phyloP scores from a whole-genome alignment of 2,888 invertebrate species.

The Synanthedon vespiformis region DNA sequence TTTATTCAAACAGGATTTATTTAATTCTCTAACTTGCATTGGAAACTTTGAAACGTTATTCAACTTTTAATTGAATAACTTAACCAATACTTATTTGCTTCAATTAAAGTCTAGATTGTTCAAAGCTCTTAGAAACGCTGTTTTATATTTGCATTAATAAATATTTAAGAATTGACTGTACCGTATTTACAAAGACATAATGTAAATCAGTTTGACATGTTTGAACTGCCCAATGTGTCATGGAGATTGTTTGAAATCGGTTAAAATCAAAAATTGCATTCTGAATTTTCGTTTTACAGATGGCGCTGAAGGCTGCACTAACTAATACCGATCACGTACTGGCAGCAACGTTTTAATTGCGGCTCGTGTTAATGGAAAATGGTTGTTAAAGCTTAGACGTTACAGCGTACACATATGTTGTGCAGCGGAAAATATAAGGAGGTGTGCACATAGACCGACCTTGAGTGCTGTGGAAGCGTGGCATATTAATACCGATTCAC shows the following conservation, averaged over 20 bases:
- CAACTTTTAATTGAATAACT: too few species aligned
- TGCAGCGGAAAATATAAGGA: conserved; percentile 13
- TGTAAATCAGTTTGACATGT: neutral
- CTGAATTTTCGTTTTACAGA: conserved; percentile 39
- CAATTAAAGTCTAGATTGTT: too few species aligned
- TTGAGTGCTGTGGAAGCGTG: conserved; percentile 44
- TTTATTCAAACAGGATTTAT: too few species aligned
- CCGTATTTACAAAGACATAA: neutral
- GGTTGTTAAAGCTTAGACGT: conserved; percentile 12
- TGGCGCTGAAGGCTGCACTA: conserved; percentile 25
- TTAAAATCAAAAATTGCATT: conserved; percentile 13
- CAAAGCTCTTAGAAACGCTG: too few species aligned
- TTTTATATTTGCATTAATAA: neutral
- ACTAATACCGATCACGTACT: conserved; percentile 36
- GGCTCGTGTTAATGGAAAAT: conserved; percentile 4
- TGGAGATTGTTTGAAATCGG: neutral
- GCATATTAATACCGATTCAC: conserved; percentile 61
- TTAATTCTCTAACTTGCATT: too few species aligned
- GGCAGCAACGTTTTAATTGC: conserved; percentile 4
- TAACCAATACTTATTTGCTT: too few species aligned
- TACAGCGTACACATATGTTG: conserved; percentile 1
- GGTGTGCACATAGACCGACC: conserved; percentile 44
- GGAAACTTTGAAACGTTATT: too few species aligned
- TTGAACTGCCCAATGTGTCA: neutral
- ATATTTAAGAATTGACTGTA: neutral